Evolutionary conservation across 2,113 vertebrate genomes (phyloP).

Genomic region (Cololabis saira): DNA sequence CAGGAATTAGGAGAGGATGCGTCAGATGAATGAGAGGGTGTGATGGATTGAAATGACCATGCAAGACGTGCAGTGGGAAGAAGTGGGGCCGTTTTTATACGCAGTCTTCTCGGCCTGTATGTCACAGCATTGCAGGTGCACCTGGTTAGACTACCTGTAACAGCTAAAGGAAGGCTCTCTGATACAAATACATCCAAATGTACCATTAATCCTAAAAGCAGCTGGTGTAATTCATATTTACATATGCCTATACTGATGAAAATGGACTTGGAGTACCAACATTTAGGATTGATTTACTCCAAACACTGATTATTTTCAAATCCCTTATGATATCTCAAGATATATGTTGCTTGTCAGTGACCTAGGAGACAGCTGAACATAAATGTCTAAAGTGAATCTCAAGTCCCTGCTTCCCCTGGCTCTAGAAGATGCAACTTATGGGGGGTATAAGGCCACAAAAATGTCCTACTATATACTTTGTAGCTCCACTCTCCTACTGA

Average conservation of each 20-base stretch:
- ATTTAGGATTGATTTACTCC: background rate
- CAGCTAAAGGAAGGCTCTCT: background rate
- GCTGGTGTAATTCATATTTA: no score
- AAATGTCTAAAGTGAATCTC: background rate
- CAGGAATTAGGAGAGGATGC: constrained; percentile 6
- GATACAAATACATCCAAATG: no score
- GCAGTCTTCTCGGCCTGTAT: constrained; percentile 39
- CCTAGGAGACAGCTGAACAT: constrained; percentile 1
- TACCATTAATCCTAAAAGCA: no score
- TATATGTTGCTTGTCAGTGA: constrained; percentile 26
- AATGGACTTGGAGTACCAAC: background rate
- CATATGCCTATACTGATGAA: no score
- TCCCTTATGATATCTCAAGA: no score
- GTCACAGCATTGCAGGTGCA: constrained; percentile 67
- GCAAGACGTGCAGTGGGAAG: constrained; percentile 29
- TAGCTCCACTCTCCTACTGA: no score
- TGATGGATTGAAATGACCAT: constrained; percentile 47
- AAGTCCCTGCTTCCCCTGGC: constrained; percentile 5
- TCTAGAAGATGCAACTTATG: constrained; percentile 29
- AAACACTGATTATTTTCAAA: background rate
- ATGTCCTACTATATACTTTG: constrained; percentile 40
- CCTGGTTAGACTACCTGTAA: background rate
- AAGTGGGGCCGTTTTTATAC: constrained; percentile 58
- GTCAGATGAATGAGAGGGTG: constrained; percentile 35
- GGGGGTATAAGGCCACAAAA: constrained; percentile 42